These are phyloP conservation scores for Eueides isabella DNA, from an alignment of 1,140 invertebrate species.

Conservation along the genomic window DNA sequence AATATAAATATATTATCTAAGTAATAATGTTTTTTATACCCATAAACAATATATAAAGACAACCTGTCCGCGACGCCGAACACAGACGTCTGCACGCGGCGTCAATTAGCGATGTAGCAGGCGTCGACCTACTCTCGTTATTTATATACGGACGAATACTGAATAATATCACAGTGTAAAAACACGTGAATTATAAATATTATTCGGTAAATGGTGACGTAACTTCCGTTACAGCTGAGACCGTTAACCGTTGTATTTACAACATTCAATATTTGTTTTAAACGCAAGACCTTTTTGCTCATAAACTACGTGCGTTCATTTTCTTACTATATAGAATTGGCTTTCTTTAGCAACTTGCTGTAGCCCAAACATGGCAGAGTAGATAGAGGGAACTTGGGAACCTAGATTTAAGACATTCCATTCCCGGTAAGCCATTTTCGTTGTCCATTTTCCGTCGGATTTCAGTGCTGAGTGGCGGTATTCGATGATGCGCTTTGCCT, in stretches of 20 bases:
- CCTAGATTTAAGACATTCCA: too few relatives aligned
- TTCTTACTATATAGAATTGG: too few relatives aligned
- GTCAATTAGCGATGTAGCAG: constrained; percentile 13
- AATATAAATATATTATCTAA: too few relatives aligned
- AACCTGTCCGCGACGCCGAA: constrained; percentile 16
- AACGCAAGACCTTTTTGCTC: background rate
- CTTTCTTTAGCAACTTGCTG: too few relatives aligned
- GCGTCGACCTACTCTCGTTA: constrained; percentile 22
- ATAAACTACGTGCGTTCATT: background rate
- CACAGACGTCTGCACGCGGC: constrained; percentile 19
- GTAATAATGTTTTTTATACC: too few relatives aligned
- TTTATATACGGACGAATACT: constrained; percentile 18
- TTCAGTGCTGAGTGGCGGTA: too few relatives aligned
- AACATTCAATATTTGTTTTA: constrained; percentile 3
- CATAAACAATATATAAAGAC: background rate
- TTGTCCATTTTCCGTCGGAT: too few relatives aligned
- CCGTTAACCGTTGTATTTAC: constrained; percentile 2
- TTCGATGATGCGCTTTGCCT: too few relatives aligned
- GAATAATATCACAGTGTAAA: constrained; percentile 31
- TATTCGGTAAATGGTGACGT: constrained; percentile 25
- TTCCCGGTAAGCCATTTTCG: too few relatives aligned
- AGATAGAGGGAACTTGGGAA: too few relatives aligned
- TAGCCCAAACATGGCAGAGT: too few relatives aligned
- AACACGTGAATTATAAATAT: constrained; percentile 31
- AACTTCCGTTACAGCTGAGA: constrained; percentile 25